Base-by-base conservation (phyloP, 2,888 invertebrate species). In the Stenodera caucasica region DNA sequence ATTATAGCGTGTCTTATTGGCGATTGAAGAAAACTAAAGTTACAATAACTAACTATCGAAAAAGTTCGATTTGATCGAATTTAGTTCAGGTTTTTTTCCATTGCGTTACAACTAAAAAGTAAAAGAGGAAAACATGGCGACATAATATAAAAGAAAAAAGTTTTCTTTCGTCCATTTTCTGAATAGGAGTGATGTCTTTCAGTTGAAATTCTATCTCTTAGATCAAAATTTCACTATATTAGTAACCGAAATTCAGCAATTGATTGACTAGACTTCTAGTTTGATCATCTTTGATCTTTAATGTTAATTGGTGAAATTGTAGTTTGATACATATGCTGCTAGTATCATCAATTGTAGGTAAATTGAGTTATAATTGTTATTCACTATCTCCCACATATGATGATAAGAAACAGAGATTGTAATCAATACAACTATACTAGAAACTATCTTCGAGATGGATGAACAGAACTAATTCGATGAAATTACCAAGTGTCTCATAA, bases 211-310 rank as follows among this genome's bases (percentile, higher is more conserved):
- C 7, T 18, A 23, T 40, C 53, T 18, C 40, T 53, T 57, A 49
- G 15, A 49, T 60, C 57, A 49, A 57, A 53, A 60, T 57, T 55
- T 53, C 30, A 53, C 14, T 60, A 30, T 33, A 57, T 32, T 30
- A 15, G 15, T 55, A n/a, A n/a, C n/a, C n/a, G n/a, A n/a, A n/a
- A n/a, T n/a, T n/a, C n/a, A n/a, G n/a, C n/a, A n/a, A n/a, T n/a
- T n/a, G n/a, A n/a, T n/a, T n/a, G n/a, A n/a, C n/a, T n/a, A n/a
- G n/a, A n/a, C n/a, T n/a, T n/a, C n/a, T n/a, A n/a, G n/a, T 9
- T 15, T 45, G 49, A 50, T 61, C 57, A 57, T 52, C 54, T 58
- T 61, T 61, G 57, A 58, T 61, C 33, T 55, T 51, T 49, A 40
- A 30, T 15, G 35, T 49, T 60, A 57, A 60, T 60, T 60, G 40